Evolutionary conservation across 2,113 vertebrate genomes (phyloP).

Genomic region (Hucho hucho): DNA sequence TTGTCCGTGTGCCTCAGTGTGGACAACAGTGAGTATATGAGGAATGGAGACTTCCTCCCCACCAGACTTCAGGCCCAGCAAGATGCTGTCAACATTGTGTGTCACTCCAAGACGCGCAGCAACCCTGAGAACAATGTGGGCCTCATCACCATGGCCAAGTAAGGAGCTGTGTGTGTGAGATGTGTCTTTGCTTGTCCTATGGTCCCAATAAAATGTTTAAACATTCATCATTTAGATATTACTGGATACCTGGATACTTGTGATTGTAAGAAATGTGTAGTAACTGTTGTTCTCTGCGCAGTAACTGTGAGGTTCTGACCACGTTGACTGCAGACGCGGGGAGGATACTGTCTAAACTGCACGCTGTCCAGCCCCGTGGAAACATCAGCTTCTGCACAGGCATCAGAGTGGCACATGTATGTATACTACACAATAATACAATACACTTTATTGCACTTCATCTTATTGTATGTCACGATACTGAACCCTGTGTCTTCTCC

Average conservation of each 20-base stretch:
- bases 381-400: constrained; percentile 94
- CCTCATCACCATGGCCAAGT: constrained; percentile 96
- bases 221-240: not conserved
- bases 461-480: no score
- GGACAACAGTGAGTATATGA: constrained; percentile 98
- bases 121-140: constrained; percentile 98
- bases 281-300: not conserved
- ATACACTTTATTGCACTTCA: no score
- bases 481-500: not conserved
- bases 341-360: constrained; percentile 94
- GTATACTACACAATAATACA: constrained; percentile 23
- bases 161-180: constrained; percentile 22
- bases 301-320: constrained; percentile 83
- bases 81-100: constrained; percentile 90
- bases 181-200: not conserved
- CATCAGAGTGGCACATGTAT: constrained; percentile 94
- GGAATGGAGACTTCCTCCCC: constrained; percentile 94
- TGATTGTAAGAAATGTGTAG: not conserved
- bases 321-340: constrained; percentile 93
- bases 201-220: not conserved
- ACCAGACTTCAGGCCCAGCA: constrained; percentile 95
- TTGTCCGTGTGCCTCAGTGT: constrained; percentile 92
- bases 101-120: constrained; percentile 90
- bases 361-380: constrained; percentile 91
- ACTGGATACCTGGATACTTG: not conserved